Evolutionary conservation across 2,113 vertebrate species (phyloP).

Genomic region (Grammomys surdaster): DNA sequence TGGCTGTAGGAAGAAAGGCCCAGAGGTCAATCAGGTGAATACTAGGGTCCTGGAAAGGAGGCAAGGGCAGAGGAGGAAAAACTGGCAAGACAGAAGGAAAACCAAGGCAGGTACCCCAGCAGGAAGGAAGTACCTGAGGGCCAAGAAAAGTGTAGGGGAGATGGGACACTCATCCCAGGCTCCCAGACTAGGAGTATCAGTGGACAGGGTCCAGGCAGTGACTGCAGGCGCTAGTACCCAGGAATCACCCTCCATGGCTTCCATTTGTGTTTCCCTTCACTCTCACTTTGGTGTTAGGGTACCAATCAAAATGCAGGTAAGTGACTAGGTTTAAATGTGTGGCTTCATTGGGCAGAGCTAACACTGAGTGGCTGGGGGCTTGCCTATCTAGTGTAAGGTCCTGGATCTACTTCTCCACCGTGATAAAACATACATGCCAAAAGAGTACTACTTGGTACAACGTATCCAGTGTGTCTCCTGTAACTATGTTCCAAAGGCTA

Average conservation of each 20-base stretch:
- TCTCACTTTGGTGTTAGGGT: neutral
- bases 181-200: neutral
- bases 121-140: neutral
- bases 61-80: neutral
- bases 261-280: neutral
- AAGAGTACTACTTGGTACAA: neutral
- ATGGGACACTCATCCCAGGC: neutral
- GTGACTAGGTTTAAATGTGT: neutral
- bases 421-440: neutral
- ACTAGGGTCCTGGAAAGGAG: neutral
- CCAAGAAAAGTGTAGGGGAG: neutral
- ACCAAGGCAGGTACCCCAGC: neutral
- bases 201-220: too few relatives aligned
- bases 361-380: neutral
- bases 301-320: neutral
- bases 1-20: slow-evolving; percentile 86
- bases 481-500: neutral
- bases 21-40: slow-evolving; percentile 18
- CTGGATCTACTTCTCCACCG: neutral
- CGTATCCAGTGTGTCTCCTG: fast-evolving
- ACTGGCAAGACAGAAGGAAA: neutral
- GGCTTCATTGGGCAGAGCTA: neutral
- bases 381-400: neutral
- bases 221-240: fast-evolving
- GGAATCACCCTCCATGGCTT: neutral